These are phyloP conservation scores for Cynopterus brachyotis DNA, from an alignment of 2,113 vertebrate genomes.

Conservation along the genomic window DNA sequence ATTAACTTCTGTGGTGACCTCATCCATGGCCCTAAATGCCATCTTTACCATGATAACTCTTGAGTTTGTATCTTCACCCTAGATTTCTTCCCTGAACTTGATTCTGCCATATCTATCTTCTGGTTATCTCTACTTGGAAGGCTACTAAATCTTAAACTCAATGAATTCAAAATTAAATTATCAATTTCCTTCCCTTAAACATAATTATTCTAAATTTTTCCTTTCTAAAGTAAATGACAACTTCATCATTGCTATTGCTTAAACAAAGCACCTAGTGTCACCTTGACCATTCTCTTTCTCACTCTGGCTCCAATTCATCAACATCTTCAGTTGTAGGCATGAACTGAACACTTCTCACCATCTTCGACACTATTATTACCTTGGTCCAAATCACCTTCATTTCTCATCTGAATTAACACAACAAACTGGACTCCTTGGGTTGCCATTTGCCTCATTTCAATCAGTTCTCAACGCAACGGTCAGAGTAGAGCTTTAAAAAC, in stretches of 20 bases:
- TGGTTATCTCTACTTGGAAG: neutral
- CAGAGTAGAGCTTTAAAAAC: neutral
- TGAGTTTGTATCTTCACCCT: neutral
- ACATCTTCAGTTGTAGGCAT: neutral
- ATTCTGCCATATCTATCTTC: neutral
- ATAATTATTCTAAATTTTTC: neutral
- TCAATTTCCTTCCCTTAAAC: neutral
- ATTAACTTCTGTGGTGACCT: neutral
- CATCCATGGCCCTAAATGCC: neutral
- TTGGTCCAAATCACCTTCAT: neutral
- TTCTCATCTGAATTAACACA: neutral
- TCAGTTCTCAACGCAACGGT: neutral
- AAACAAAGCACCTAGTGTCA: neutral
- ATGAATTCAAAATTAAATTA: neutral
- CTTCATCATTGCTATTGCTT: neutral
- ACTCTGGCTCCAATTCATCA: neutral
- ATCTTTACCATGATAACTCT: neutral
- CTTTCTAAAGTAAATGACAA: neutral
- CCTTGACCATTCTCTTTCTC: neutral
- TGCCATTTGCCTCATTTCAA: neutral
- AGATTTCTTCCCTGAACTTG: neutral
- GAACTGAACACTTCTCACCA: neutral
- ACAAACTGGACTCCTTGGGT: neutral
- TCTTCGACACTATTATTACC: neutral
- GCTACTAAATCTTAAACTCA: neutral